Evolutionary conservation across 1,140 invertebrate genomes (phyloP), one percentile per base, ranked within the genome.

Genomic region (Euwallacea fornicatus): DNA sequence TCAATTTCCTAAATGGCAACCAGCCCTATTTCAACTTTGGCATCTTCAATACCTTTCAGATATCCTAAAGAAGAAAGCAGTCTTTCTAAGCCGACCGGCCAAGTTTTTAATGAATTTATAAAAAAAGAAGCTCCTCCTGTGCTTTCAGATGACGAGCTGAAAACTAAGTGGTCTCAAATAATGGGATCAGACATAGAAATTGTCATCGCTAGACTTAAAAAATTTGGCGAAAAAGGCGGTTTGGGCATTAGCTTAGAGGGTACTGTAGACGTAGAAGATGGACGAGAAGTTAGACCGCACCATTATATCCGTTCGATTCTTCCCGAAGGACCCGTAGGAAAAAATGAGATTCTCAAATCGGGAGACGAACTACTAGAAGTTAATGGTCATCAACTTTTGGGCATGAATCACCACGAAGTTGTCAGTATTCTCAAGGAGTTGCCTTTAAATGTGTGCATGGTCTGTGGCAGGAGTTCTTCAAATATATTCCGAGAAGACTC

Each of bases 191-290:
- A 94, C 54, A 91, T 91, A 74, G 92, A 95, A 80, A 94, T 97
- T 79, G 91, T 97, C 76, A 92, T 97, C 66, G 94, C 93, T 0
- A 90, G 93, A 77, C 83, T 93, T 76, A 92, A 88, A 79, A 98
- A 94, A 85, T 95, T 89, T 81, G 90, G 88, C 71, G 93, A 90
- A 82, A 92, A 87, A 76, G 93, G 95, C 71, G 96, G 96, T 13
- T 85, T 99, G 33, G 97, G 97, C 7, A 98, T 99, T 72, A 96
- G 94, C 67, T 84, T 98, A 60, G 97, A 99, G 82, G 97, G 97
- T 58, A 99, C 97, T 0, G 97, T 97, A 15, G 95, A 97, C 78
- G 93, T 97, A 46, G 93, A 96, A 81, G 93, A 95, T 73, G 95
- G 94, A 3, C 86, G 90, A 16, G 93, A 97, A 87, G 91, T 97